Base-by-base conservation (phyloP, 1,140 invertebrate genomes). In the Lepidurus arcticus region DNA sequence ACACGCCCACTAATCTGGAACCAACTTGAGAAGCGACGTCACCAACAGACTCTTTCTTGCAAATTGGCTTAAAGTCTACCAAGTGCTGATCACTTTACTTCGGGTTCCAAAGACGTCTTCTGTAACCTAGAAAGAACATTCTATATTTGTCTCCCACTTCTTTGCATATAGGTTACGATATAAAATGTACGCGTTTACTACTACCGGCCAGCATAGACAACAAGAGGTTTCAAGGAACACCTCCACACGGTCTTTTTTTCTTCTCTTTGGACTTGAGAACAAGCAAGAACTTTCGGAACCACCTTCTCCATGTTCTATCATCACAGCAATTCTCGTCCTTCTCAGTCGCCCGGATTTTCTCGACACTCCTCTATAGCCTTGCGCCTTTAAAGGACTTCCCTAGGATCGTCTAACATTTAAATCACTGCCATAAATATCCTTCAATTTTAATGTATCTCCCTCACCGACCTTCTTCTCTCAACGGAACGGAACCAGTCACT, bases 31-130 rank as follows among this genome's bases (percentile, higher is more conserved):
- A 7, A 11, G 7, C 53, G 7, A 65, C 53, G 13, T 21, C 53
- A 65, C 13, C n/a, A 16, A 65, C 53, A 65, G 53, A 13, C 53
- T 65, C n/a, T 16, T 65, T 13, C 13, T 21, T 65, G n/a, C 34
- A 65, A 21, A 65, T 65, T 65, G 53, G 53, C 53, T 65, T 65
- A 65, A 65, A 65, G 8, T 16, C 53, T 65, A 16, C 53, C 53
- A 65, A 65, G 53, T 65, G 53, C 53, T 65, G 53, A 65, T 65
- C 53, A 65, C 53, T 65, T 65, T 65, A 65, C 13, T 65, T 65
- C n/a, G 1, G n/a, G 4, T 65, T 16, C 16, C 6, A 16, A 65
- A 21, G 16, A 16, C 13, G 53, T n/a, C 53, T 65, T 13, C 13
- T 7, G 8, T 65, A 65, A 3, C 1, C 1, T 47, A 4, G 1